phyloP scores from a whole-genome alignment of 2,888 invertebrate genomes.

The Diaphora mendica region DNA sequence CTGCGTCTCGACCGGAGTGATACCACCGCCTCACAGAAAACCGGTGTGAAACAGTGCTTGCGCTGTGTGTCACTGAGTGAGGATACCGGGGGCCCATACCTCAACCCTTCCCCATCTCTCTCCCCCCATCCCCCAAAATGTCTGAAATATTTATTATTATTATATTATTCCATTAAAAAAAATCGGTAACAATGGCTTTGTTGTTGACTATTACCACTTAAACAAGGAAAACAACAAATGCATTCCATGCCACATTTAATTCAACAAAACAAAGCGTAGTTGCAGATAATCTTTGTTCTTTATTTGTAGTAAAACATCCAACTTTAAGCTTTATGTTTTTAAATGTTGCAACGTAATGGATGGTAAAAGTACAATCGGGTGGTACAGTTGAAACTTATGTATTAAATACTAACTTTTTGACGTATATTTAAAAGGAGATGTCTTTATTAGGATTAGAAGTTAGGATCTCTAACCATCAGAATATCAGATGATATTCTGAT shows the following conservation, averaged over 20 bases:
- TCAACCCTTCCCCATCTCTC: no score
- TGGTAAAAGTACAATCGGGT: background rate
- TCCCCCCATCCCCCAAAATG: no score
- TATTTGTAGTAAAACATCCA: conserved; percentile 8
- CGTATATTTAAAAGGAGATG: background rate
- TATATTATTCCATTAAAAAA: no score
- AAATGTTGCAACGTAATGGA: background rate
- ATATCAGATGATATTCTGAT: background rate
- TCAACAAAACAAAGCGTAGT: background rate
- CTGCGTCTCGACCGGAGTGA: no score
- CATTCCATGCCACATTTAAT: background rate
- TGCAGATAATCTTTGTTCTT: conserved; percentile 7
- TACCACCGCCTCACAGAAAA: no score
- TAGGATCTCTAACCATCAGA: no score
- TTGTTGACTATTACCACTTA: background rate
- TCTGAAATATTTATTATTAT: no score
- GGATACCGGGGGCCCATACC: no score
- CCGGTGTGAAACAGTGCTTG: no score
- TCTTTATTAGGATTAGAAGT: no score
- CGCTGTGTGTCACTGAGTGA: no score
- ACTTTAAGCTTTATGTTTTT: background rate
- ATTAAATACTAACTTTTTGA: background rate
- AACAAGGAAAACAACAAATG: background rate
- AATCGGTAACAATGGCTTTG: background rate
- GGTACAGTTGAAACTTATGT: background rate